These are phyloP conservation scores for Philopedon plagiatum DNA, from an alignment of 2,888 invertebrate genomes.

Conservation along the genomic window DNA sequence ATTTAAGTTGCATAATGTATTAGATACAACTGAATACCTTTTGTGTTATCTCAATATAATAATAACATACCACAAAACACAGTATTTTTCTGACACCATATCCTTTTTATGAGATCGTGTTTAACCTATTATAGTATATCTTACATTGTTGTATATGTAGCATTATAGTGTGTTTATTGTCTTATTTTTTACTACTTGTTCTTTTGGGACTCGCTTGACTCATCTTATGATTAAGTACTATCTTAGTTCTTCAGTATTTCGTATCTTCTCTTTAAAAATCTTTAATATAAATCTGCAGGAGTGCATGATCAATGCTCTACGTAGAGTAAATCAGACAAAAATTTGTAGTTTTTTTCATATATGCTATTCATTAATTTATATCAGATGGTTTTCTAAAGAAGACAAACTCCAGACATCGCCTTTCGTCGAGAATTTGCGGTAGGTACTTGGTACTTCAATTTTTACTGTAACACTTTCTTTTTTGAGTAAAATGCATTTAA, in stretches of 20 bases:
- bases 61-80: conserved; percentile 12
- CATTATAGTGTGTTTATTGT: too few species aligned
- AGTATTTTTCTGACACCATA: conserved; percentile 18
- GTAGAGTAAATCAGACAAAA: neutral
- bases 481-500: too few species aligned
- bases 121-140: neutral
- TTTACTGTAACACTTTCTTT: too few species aligned
- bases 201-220: too few species aligned
- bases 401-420: neutral
- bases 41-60: conserved; percentile 10
- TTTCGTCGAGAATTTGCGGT: neutral
- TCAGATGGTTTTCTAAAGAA: conserved; percentile 25
- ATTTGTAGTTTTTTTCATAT: neutral
- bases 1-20: too few species aligned
- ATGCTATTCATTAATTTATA: neutral
- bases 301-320: neutral
- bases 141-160: neutral
- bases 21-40: conserved; percentile 3
- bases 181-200: too few species aligned
- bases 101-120: neutral
- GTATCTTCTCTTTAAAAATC: neutral
- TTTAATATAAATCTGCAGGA: neutral
- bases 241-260: neutral
- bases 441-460: too few species aligned
- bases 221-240: too few species aligned